A percentile compares a stretch with the other conserved stretches of the same genome.
These are phyloP conservation scores for Lepidonotus clava DNA, from an alignment of 2,888 invertebrate genomes.

Conservation along the genomic window DNA sequence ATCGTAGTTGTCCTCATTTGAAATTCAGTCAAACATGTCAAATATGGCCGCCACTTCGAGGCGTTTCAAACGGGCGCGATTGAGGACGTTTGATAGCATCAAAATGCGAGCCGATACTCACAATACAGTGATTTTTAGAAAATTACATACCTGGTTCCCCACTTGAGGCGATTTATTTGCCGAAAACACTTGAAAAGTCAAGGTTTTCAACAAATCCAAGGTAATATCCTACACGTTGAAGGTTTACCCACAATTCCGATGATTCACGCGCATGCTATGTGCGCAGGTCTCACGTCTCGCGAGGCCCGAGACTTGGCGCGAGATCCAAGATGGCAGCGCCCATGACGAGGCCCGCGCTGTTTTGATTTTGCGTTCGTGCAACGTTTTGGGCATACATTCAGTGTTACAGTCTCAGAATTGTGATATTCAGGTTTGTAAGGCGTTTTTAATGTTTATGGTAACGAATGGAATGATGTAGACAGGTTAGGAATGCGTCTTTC, in stretches of 20 bases:
- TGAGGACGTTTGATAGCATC: conserved; percentile 19
- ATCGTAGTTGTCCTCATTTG: conserved; percentile 54
- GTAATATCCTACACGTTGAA: conserved; percentile 58
- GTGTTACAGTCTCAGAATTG: not conserved
- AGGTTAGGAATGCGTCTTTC: too few relatives aligned
- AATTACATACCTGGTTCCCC: conserved; percentile 16
- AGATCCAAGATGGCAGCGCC: conserved; percentile 44
- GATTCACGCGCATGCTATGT: conserved; percentile 56
- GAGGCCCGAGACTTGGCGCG: not conserved
- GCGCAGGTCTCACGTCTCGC: conserved; percentile 42
- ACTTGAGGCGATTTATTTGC: not conserved
- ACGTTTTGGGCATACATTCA: not conserved
- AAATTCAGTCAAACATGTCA: conserved; percentile 59
- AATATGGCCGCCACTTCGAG: conserved; percentile 57
- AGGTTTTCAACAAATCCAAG: conserved; percentile 47
- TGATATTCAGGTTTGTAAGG: not conserved
- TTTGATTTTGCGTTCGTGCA: too few relatives aligned
- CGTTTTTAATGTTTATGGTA: not conserved
- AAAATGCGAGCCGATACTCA: not conserved
- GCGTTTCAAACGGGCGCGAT: conserved; percentile 50
- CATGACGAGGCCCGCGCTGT: too few relatives aligned
- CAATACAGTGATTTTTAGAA: not conserved
- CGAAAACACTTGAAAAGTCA: conserved; percentile 53
- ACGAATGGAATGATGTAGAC: too few relatives aligned
- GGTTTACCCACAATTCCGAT: conserved; percentile 58